Evolutionary conservation across 1,140 invertebrate species (phyloP), one percentile per base, ranked within the genome.

Genomic region (Cheumatopsyche charites): DNA sequence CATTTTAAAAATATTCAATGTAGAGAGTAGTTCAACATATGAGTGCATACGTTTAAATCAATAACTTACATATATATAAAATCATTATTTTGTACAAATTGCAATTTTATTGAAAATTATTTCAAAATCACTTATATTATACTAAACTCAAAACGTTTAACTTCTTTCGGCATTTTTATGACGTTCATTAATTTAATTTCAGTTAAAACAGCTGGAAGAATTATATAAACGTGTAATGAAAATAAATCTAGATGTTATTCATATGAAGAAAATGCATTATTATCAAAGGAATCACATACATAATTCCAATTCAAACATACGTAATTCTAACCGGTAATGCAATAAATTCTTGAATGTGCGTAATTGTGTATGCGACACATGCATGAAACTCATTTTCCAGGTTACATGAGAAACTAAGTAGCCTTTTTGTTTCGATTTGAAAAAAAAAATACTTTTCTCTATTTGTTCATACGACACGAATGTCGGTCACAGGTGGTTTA

Each of bases 291-390:
- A n/a, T 5, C 41, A 6, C 41, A 42, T 42, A 5, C 5, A 6
- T 42, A 42, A 42, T 12, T 12, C 12, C 12, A 12, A 12, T 42
- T 42, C 19, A 52, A 15, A 17, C 15, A 19, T 21, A 17, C 21
- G 23, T 58, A 58, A 58, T 58, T 23, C 21, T 12, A 58, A 58
- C 55, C 19, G 23, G 55, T 58, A 58, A 58, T 25, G 55, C 21
- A 58, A 58, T 19, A 58, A 58, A 25, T 58, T 25, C 21, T 25
- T n/a, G 11, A 52, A 13, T 52, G 15, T 52, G 47, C 9, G 47
- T 52, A 52, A 52, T 52, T 17, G 29, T 9, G 29, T 17, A 52
- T 19, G 47, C 19, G 47, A 17, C 47, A 52, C 47, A 52, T 36
- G 29, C 47, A 15, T 52, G 47, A 52, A 52, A 36, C 29, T 36